These are phyloP conservation scores for Patella ulyssiponensis DNA, from an alignment of 2,888 invertebrate species.

Conservation along the genomic window DNA sequence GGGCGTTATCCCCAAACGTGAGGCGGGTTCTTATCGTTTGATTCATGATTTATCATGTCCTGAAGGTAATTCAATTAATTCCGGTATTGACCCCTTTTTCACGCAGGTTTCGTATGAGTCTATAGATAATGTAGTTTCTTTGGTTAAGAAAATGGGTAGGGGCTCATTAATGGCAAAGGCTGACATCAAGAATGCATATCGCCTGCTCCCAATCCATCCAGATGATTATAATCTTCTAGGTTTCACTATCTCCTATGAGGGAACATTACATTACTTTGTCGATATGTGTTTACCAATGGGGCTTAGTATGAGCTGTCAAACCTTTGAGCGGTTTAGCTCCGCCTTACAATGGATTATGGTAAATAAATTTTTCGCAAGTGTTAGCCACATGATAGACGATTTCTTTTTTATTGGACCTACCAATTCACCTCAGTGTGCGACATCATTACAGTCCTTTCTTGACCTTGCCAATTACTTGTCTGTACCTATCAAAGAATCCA, in stretches of 20 bases:
- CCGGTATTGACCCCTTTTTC: neutral
- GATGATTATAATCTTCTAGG: neutral
- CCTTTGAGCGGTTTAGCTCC: slow-evolving; percentile 4
- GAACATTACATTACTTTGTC: neutral
- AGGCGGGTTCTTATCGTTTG: neutral
- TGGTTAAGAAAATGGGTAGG: slow-evolving; percentile 1
- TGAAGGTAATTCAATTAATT: neutral
- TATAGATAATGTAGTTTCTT: neutral
- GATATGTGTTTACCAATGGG: slow-evolving; percentile 16
- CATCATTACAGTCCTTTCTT: neutral
- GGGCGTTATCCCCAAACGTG: neutral
- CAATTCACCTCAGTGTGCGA: neutral
- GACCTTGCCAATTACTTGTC: neutral
- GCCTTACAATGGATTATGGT: slow-evolving; percentile 14
- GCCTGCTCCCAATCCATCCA: no score
- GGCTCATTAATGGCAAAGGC: neutral
- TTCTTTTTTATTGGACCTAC: neutral
- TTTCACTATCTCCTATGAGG: neutral
- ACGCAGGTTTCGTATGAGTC: neutral
- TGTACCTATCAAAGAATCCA: neutral
- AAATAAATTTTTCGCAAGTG: neutral
- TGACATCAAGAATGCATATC: slow-evolving; percentile 5
- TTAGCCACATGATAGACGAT: neutral
- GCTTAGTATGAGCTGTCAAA: neutral
- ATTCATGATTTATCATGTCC: neutral